Conservation (phyloP, 1,140 invertebrate species). For the Drosophila bifasciata region DNA sequence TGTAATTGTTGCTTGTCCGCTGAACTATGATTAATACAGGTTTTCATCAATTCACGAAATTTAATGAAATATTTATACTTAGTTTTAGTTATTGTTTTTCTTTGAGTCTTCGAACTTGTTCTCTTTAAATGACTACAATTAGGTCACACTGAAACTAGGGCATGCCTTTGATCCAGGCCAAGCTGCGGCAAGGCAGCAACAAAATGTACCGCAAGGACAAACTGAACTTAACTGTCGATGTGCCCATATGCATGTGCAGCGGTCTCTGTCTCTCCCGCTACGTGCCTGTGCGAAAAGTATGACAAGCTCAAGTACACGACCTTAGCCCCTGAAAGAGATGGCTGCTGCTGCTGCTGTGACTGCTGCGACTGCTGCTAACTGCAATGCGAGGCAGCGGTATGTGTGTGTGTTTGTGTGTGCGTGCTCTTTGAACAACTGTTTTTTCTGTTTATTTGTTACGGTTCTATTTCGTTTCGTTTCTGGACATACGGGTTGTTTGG, state of each 20-base stretch:
- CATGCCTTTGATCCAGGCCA: conserved; percentile 3
- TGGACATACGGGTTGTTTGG: not conserved
- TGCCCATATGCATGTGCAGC: not conserved
- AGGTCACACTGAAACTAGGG: conserved; percentile 24
- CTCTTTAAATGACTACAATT: conserved; percentile 37
- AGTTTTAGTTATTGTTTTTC: conserved; percentile 2
- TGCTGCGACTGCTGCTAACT: conserved; percentile 17
- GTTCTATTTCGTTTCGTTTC: not conserved
- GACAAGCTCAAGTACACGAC: conserved; percentile 78
- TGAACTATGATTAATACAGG: too few species aligned
- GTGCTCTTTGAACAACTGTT: conserved; percentile 73
- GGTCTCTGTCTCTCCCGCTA: conserved; percentile 21
- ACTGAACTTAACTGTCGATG: conserved; percentile 19
- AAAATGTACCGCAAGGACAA: conserved; percentile 54
- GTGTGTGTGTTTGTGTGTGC: conserved; percentile 37
- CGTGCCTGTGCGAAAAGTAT: conserved; percentile 52
- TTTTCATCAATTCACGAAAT: too few species aligned
- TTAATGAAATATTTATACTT: not conserved
- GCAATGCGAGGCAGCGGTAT: conserved; percentile 24
- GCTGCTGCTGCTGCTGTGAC: conserved; percentile 16
- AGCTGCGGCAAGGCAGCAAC: not conserved
- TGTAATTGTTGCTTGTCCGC: too few species aligned
- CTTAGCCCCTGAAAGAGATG: conserved; percentile 59
- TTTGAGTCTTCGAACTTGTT: not conserved
- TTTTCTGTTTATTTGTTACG: conserved; percentile 4